A percentile compares a stretch with the other conserved stretches of the same genome.
Conservation (phyloP, 2,797 vertebrate species). For the Silurus aristotelis region DNA sequence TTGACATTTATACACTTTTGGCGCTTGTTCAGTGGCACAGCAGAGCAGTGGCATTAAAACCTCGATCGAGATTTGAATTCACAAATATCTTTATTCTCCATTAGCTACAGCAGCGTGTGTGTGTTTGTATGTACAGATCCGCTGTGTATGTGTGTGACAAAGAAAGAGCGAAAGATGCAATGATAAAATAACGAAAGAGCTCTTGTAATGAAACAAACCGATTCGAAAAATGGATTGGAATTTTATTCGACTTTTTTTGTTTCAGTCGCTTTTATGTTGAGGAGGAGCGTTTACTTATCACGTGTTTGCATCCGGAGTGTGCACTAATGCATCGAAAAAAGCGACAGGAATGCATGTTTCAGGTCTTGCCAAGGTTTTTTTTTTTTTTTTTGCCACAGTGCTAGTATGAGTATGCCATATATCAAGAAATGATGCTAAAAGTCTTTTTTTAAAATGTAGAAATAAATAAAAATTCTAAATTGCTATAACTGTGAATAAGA, state of each 20-base stretch:
- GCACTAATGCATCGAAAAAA: conserved; percentile 47
- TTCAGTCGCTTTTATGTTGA: not conserved
- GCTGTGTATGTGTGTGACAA: not conserved
- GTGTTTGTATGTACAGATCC: too few species aligned
- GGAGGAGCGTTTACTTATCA: conserved; percentile 26
- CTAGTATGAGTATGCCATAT: conserved; percentile 41
- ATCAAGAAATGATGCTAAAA: conserved; percentile 50
- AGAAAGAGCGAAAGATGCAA: not conserved
- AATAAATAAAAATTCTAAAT: not conserved
- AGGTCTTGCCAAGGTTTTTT: conserved; percentile 51
- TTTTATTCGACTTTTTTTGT: not conserved
- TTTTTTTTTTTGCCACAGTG: conserved; percentile 14
- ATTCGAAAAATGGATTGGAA: not conserved
- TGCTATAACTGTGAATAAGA: conserved; percentile 59
- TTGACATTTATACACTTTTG: not conserved
- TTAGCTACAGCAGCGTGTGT: not conserved
- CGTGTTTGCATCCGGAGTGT: conserved; percentile 45
- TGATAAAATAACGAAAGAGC: not conserved
- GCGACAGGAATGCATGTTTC: conserved; percentile 64
- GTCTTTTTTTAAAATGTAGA: not conserved
- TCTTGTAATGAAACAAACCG: not conserved
- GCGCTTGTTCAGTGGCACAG: not conserved
- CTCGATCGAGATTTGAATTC: not conserved
- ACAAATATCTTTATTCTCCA: not conserved
- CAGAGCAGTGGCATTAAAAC: not conserved